Evolutionary conservation across 2,113 vertebrate species (phyloP), one percentile per base, ranked within the genome.

Genomic region (Apistogramma diplotaenia): DNA sequence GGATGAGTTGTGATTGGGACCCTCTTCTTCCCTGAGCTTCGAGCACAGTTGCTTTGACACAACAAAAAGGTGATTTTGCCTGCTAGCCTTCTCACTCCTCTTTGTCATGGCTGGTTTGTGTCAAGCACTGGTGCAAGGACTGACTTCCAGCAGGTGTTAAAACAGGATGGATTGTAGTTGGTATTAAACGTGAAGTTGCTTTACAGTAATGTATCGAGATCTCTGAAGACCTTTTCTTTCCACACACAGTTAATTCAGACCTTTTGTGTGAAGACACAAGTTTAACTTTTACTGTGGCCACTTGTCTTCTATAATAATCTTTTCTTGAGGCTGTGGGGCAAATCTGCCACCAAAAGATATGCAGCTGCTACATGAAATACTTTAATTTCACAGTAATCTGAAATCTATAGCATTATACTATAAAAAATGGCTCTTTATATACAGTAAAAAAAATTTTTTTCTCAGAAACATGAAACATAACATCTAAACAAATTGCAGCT

Each of bases 11-110:
- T 87, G 87, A 92, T 83, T 4, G 80, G 81, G 81, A 88, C 84
- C 81, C 84, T 89, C 74, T 86, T 87, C 81, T 85, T 78, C 60
- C 5, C 79, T 11, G 37, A 72, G 70, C 75, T 80, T 82, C 78
- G 31, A 77, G 65, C 80, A 54, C 71, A 65, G 65, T 65, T 40
- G 84, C 84, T 87, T 88, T 87, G 88, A 88, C 88, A 89, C 70
- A 76, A 91, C 84, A 83, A 81, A 83, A 71, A 89, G 86, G 89
- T 84, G 89, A 82, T 88, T 90, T 77, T 87, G 84, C 87, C 91
- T 80, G 82, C 56, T 73, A 74, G 88, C 81, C 79, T 37, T 79
- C 78, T 78, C 60, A 31, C 77, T 78, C 61, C 75, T 53, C 16
- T 82, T 83, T 90, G 90, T 89, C 91, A 61, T 1, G 33, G 76